Evolutionary conservation across 2,113 vertebrate genomes (phyloP), one percentile per base, ranked within the genome.

Genomic region (Anthoscopus minutus): DNA sequence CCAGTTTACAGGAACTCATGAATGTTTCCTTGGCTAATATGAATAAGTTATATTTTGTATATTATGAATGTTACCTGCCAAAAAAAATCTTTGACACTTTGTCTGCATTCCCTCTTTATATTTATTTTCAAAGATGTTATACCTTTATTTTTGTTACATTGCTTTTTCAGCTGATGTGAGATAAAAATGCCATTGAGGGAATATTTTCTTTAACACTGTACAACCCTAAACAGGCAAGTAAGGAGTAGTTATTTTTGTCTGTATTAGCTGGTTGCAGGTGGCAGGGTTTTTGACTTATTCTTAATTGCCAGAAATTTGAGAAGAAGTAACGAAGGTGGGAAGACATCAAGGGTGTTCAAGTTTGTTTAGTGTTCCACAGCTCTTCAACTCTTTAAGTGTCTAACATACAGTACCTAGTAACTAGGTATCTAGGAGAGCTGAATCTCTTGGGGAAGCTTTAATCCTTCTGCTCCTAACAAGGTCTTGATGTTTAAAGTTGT

Each of bases 71-170:
- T 89, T 91, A 96, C 96, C 95, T 97, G 97, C 95, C 96, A 96
- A 97, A 97, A 97, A 88, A 92, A 96, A 93, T 77, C 65, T 79
- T 90, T 69, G 94, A 97, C 91, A 84, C 95, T 92, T 93, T 61
- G 84, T 97, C 94, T 96, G 94, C 97, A 91, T 97, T 97, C 96
- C 96, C 95, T 96, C 94, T 95, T 94, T 95, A 96, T 95, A 95
- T 97, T 93, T 96, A 97, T 98, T 98, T 97, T 97, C 95, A 87
- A 96, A 97, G 91, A 97, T 97, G 97, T 96, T 97, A 94, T 96
- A 96, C 96, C 94, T 98, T 97, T 97, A 97, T 98, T 98, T 98
- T 98, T 97, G 97, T 98, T 98, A 98, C 95, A 98, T 96, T 97
- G 95, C 93, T 96, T 94, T 97, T 97, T 84, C 94, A 97, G 92